Evolutionary conservation across 2,113 vertebrate genomes (phyloP).

Genomic region (Diadophis punctatus): DNA sequence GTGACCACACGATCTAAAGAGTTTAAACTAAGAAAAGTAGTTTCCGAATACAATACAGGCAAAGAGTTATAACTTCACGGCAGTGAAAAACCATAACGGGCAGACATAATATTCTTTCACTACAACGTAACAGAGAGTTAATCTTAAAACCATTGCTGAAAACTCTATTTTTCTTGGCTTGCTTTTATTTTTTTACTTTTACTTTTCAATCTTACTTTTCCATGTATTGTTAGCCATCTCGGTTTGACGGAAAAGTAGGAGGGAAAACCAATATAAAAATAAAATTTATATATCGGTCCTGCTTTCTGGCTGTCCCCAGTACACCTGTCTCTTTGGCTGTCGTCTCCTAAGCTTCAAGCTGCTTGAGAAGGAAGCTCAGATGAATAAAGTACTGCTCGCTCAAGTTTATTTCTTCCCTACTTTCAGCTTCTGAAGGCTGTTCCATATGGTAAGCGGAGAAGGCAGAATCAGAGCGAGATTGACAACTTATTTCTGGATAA

Average conservation of each 20-base stretch:
- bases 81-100: background rate
- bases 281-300: background rate
- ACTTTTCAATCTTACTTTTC: background rate
- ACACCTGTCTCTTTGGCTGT: background rate
- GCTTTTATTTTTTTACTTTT: background rate
- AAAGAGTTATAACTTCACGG: background rate
- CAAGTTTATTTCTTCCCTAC: background rate
- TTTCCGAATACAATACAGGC: background rate
- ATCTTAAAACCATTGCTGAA: background rate
- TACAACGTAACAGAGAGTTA: background rate
- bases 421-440: background rate
- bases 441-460: background rate
- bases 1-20: background rate
- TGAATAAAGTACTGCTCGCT: background rate
- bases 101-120: background rate
- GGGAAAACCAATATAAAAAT: background rate
- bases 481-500: background rate
- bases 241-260: background rate
- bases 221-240: background rate
- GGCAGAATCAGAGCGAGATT: background rate
- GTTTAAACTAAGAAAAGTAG: background rate
- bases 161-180: background rate
- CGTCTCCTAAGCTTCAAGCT: background rate
- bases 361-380: background rate
- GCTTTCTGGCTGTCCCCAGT: background rate